phyloP scores from a whole-genome alignment of 2,113 vertebrate genomes.

The Ictalurus punctatus region DNA sequence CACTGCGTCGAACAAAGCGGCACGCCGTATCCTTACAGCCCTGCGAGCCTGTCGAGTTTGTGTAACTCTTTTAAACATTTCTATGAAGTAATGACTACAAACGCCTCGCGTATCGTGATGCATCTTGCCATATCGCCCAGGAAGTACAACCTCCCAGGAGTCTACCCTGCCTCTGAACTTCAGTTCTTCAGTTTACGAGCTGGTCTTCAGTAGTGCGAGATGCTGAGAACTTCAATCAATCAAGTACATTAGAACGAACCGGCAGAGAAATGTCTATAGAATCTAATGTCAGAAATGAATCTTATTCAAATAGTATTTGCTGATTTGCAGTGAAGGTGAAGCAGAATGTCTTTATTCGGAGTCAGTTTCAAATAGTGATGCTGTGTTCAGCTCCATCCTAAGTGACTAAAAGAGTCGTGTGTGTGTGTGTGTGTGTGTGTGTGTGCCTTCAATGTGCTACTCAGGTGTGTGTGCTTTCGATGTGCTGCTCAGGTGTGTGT shows the following conservation, averaged over 20 bases:
- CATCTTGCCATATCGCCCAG: neutral
- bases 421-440: neutral
- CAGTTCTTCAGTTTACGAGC: too few relatives aligned
- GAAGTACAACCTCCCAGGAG: neutral
- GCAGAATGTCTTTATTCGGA: neutral
- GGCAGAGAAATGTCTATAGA: neutral
- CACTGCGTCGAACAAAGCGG: too few relatives aligned
- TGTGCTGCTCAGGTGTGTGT: neutral
- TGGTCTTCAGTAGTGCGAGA: too few relatives aligned
- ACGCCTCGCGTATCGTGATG: too few relatives aligned
- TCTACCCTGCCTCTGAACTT: neutral
- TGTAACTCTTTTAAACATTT: too few relatives aligned
- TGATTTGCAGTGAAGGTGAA: neutral
- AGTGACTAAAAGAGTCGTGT: neutral
- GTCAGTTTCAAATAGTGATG: neutral
- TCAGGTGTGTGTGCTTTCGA: neutral
- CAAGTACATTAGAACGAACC: too few relatives aligned
- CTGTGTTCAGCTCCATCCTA: constrained; percentile 3
- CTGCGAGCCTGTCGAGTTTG: too few relatives aligned
- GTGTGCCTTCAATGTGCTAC: neutral
- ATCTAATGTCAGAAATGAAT: neutral
- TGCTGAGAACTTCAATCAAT: too few relatives aligned
- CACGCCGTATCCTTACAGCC: too few relatives aligned
- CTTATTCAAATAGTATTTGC: neutral
- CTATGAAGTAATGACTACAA: too few relatives aligned